Conservation (phyloP, 2,113 vertebrate species). For the Numenius arquata region DNA sequence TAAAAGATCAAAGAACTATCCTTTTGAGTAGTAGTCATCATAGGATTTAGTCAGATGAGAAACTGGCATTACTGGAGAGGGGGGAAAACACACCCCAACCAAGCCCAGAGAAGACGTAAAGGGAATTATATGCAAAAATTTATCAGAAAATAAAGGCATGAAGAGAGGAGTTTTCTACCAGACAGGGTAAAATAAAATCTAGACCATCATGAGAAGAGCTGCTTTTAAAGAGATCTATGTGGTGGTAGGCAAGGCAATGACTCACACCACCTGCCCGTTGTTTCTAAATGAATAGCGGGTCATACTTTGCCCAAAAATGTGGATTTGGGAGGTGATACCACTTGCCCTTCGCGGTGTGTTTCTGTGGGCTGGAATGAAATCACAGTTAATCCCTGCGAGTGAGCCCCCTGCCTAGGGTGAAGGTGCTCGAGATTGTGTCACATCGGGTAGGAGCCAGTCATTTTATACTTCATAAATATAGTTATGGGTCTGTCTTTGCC, state of each 20-base stretch:
- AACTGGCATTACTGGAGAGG: background rate
- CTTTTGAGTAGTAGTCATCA: background rate
- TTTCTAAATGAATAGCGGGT: background rate
- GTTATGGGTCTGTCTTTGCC: background rate
- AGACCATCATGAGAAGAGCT: background rate
- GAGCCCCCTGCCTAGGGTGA: no score
- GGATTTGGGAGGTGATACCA: background rate
- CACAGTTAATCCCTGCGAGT: background rate
- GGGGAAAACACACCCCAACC: background rate
- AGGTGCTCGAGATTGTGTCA: fast-evolving
- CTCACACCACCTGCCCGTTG: background rate
- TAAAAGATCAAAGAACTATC: background rate
- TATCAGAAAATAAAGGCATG: background rate
- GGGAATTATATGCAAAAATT: background rate
- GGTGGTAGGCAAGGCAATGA: background rate
- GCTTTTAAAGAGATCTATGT: background rate
- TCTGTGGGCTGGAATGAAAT: background rate
- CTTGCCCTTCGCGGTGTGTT: background rate
- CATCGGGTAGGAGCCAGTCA: background rate
- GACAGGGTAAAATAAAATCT: background rate
- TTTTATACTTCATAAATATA: background rate
- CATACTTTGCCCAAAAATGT: background rate
- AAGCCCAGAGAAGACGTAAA: background rate
- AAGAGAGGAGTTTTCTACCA: background rate
- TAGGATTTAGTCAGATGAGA: background rate